Base-by-base conservation (phyloP, 2,888 invertebrate genomes). In the Phlogophora meticulosa region DNA sequence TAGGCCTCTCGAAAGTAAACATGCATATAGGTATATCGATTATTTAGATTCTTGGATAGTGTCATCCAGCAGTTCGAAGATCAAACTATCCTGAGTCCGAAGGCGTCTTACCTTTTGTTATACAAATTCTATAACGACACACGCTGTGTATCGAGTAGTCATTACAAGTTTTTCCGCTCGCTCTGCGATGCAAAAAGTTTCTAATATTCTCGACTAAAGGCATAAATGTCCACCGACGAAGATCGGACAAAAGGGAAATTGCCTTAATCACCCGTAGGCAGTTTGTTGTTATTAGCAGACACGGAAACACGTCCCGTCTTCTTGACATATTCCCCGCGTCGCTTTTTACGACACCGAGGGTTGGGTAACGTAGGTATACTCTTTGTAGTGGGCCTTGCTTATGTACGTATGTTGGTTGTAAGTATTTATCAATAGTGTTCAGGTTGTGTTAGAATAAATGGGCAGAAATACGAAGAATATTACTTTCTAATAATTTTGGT, bases 261-360 rank as follows among this genome's bases (percentile, higher is more conserved):
- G 49, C 40, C 67, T 74, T 74, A 69, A 69, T 74, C 69, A 66
- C 74, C 20, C n/a, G 74, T 66, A 28, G 11, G 52, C 52, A 66
- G 67, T 74, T 74, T 74, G 74, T 74, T 69, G 74, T 66, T 69
- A 69, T 74, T 66, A 74, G 28, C 52, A 64, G 67, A 32, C 28
- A 66, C 15, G 51, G 53, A 28, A 74, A 66, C 74, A 66, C 51
- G 46, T 40, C 40, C 52, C 67, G 46, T 74, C 66, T 28, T 20
- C 59, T 53, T 69, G 69, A 67, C 40, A 53, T 56, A 59, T 70
- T 32, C 36, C 20, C 42, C 64, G 61, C 69, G 49, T 34, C 34
- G 9, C 17, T 34, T 46, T 73, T 69, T 52, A 69, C 13, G 73
- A 65, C n/a, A 36, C n/a, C n/a, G n/a, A n/a, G n/a, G n/a, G n/a